phyloP scores from a whole-genome alignment of 2,797 vertebrate genomes.

The Acipenser oxyrinchus region DNA sequence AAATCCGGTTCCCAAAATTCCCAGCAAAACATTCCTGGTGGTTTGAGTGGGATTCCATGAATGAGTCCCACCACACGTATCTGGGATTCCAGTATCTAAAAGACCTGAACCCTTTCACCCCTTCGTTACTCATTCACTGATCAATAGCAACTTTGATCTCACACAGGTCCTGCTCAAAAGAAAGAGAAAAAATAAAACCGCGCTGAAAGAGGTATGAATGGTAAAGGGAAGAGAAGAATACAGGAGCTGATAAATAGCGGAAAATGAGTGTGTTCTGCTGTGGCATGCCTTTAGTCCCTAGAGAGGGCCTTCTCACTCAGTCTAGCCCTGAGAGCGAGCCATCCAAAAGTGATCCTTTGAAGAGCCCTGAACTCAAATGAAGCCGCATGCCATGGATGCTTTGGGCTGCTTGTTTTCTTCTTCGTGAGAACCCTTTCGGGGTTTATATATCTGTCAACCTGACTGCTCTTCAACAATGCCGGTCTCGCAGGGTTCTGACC shows the following conservation, averaged over 20 bases:
- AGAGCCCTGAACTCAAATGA: conserved; percentile 48
- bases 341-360: conserved; percentile 56
- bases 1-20: no score
- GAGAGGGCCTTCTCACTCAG: conserved; percentile 54
- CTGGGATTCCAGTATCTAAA: conserved; percentile 37
- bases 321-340: conserved; percentile 48
- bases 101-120: conserved; percentile 41
- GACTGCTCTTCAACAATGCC: conserved; percentile 18
- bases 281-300: conserved; percentile 64
- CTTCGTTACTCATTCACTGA: conserved; percentile 25
- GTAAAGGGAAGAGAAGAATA: conserved; percentile 51
- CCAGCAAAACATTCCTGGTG: background rate
- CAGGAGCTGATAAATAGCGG: conserved; percentile 56
- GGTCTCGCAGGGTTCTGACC: conserved; percentile 24
- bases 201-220: conserved; percentile 46
- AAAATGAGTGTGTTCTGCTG: conserved; percentile 55
- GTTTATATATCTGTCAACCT: conserved; percentile 23
- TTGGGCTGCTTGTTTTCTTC: conserved; percentile 36
- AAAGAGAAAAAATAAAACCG: conserved; percentile 40
- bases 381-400: conserved; percentile 54
- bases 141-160: conserved; percentile 59
- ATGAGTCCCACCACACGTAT: conserved; percentile 40
- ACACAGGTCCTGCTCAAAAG: conserved; percentile 37
- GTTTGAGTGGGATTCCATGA: conserved; percentile 24
- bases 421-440: conserved; percentile 19